Base-by-base conservation (phyloP, 2,113 vertebrate species). In the Zapornia atra region DNA sequence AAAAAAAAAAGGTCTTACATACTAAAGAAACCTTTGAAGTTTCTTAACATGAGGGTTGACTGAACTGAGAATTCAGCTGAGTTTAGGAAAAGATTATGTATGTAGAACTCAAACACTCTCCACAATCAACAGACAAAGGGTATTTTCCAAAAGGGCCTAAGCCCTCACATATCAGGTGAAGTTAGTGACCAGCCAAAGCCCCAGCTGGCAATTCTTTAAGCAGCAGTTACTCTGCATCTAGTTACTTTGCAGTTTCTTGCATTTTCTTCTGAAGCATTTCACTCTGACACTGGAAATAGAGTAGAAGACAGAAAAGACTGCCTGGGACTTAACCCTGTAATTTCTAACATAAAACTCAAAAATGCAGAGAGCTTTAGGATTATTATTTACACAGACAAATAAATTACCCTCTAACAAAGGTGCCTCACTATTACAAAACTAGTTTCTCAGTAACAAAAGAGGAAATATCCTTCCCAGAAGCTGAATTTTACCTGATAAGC, bases 401-500 rank as follows among this genome's bases (percentile, higher is more conserved):
- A 83, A 59, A 77, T 42, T 15, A 88, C 11, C 6, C 25, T 69
- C 71, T 73, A 26, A 26, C 9, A 63, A 85, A 73, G 15, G 17
- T 34, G 51, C 54, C 65, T 80, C 90, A 66, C 12, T 26, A 66
- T 38, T 64, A 42, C 8, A 40, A 90, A 80, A 57, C 8, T 25
- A 70, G 25, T 53, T 79, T 77, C 36, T 54, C 54, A 66, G 16
- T 9, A 93, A 73, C 2, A 9, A 81, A 91, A 68, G 12, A 82
- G 51, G 59, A 82, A 90, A 73, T 6, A 91, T 8, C 57, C 46
- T 71, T 54, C 48, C 54, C 11, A 56, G 46, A 91, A 90, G 61
- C 19, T 26, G 68, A 92, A 33, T 82, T 90, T 93, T 98, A 99
- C 99, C 99, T 99, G 95, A 99, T 98, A 82, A 99, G 97, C 20